Evolutionary conservation across 2,888 invertebrate species (phyloP).

Genomic region (Geotrupes spiniger): DNA sequence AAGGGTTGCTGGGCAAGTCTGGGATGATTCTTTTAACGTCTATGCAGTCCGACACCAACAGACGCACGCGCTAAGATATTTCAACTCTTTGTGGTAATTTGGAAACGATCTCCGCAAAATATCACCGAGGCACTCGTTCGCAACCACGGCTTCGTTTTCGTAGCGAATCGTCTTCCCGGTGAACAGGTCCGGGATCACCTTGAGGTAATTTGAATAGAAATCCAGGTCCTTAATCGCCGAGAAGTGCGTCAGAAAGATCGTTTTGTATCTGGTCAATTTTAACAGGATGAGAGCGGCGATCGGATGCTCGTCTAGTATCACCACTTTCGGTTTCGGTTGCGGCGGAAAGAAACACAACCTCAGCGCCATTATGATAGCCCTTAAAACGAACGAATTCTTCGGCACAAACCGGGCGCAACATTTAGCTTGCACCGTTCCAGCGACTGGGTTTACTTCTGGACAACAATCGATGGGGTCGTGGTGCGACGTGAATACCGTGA

Average conservation of each 20-base stretch:
- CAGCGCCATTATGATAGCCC: conserved; percentile 38
- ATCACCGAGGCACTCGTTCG: conserved; percentile 39
- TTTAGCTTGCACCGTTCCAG: conserved; percentile 33
- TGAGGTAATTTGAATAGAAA: conserved; percentile 29
- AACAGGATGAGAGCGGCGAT: conserved; percentile 39
- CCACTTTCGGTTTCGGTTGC: conserved; percentile 34
- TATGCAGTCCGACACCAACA: conserved; percentile 39
- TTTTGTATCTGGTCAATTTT: conserved; percentile 35
- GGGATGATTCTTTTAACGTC: conserved; percentile 42
- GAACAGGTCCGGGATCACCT: conserved; percentile 35
- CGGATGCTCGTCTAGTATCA: conserved; percentile 40
- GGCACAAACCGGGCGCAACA: conserved; percentile 43
- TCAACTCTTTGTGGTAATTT: conserved; percentile 30
- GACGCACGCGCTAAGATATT: conserved; percentile 37
- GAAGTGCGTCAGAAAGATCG: conserved; percentile 38
- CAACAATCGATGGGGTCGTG: conserved; percentile 35
- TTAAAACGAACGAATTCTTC: conserved; percentile 26
- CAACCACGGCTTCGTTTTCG: conserved; percentile 42
- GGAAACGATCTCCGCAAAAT: conserved; percentile 41
- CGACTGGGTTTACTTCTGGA: conserved; percentile 35
- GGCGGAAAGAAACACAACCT: conserved; percentile 38
- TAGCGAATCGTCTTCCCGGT: conserved; percentile 39
- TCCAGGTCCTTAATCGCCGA: conserved; percentile 25
- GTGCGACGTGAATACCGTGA: conserved; percentile 39
- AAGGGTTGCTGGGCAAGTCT: conserved; percentile 37